Evolutionary conservation across 2,888 invertebrate genomes (phyloP).

Genomic region (Dendrolimus houi): DNA sequence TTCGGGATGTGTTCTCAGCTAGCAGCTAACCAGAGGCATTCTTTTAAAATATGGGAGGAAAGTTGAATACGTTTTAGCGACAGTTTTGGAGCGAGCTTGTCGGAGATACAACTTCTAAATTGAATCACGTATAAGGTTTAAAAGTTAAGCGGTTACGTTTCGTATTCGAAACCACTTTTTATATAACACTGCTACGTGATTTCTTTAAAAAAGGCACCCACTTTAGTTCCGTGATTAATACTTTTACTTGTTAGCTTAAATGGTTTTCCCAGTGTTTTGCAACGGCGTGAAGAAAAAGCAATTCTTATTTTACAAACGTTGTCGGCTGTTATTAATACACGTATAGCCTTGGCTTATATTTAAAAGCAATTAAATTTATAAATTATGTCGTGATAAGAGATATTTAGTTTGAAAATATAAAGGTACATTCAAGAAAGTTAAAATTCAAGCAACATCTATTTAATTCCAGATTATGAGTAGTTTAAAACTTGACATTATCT

Average conservation of each 20-base stretch:
- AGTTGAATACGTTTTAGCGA: conserved; percentile 56
- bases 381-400: neutral
- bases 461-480: no score
- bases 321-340: neutral
- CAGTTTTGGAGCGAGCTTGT: conserved; percentile 50
- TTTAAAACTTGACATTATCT: no score
- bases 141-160: conserved; percentile 72
- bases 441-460: no score
- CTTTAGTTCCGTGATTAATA: conserved; percentile 51
- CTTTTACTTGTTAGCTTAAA: conserved; percentile 48
- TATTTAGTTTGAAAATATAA: no score
- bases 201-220: conserved; percentile 45
- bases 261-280: conserved; percentile 30
- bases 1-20: conserved; percentile 24
- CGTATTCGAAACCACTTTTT: conserved; percentile 63
- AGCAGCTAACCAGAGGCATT: conserved; percentile 27
- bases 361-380: neutral
- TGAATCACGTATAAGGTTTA: conserved; percentile 74
- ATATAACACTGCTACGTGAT: conserved; percentile 59
- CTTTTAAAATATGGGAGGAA: conserved; percentile 52
- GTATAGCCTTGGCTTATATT: neutral
- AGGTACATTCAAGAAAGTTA: no score
- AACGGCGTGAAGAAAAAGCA: conserved; percentile 12
- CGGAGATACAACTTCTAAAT: conserved; percentile 66
- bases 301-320: conserved; percentile 13